Conservation (phyloP, 2,113 vertebrate species). For the Condylura cristata region DNA sequence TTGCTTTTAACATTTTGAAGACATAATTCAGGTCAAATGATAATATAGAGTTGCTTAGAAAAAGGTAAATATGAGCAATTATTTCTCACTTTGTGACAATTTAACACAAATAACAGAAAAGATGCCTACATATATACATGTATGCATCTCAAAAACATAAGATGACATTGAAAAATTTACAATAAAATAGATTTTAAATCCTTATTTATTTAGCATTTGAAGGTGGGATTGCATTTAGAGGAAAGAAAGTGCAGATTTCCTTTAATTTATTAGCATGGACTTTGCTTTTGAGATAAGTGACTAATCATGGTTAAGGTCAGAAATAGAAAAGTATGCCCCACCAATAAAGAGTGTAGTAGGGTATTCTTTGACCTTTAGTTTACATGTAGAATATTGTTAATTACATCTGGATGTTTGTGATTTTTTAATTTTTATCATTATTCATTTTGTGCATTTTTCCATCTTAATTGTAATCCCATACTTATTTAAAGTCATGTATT, state of each 20-base stretch:
- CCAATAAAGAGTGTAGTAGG: constrained; percentile 37
- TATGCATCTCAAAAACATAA: not conserved
- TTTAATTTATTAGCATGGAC: constrained; percentile 45
- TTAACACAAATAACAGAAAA: not conserved
- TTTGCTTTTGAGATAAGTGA: constrained; percentile 55
- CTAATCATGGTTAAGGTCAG: constrained; percentile 48
- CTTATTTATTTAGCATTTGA: not conserved
- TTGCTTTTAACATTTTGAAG: constrained; percentile 40
- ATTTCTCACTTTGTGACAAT: not conserved
- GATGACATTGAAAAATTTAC: not conserved
- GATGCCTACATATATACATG: not conserved
- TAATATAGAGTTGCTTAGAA: not conserved
- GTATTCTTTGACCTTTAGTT: constrained; percentile 49
- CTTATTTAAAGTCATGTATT: not conserved
- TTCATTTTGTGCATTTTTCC: too few species aligned
- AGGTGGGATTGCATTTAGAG: not conserved
- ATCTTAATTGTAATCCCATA: too few species aligned
- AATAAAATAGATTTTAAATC: not conserved
- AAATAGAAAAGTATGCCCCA: constrained; percentile 52
- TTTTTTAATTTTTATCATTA: too few species aligned
- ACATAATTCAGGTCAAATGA: not conserved
- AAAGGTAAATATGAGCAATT: constrained; percentile 27
- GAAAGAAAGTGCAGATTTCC: constrained; percentile 54
- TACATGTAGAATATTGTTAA: constrained; percentile 43
- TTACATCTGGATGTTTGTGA: constrained; percentile 15